Conservation (phyloP, 1,140 invertebrate genomes). For the Sipha flava region DNA sequence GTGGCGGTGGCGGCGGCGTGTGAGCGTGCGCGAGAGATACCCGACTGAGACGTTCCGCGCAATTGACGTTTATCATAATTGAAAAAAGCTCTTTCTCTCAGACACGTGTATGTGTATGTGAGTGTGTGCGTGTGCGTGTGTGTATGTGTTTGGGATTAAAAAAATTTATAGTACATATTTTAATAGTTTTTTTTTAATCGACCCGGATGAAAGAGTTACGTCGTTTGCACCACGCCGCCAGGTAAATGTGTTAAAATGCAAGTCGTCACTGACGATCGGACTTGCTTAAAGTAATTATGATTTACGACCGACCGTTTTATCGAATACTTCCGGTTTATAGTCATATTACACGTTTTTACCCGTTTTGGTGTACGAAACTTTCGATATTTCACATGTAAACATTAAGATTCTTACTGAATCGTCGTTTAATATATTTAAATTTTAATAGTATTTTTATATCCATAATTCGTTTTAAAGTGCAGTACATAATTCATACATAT, state of each 20-base stretch:
- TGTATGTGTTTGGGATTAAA: neutral
- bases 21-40: neutral
- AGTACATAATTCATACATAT: no score
- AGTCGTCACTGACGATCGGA: no score
- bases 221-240: neutral
- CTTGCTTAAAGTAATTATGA: no score
- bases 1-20: neutral
- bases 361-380: no score
- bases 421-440: no score
- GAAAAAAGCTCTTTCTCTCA: conserved; percentile 16
- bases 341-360: no score
- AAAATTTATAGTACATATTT: neutral
- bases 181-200: conserved; percentile 9
- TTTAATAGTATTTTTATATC: no score
- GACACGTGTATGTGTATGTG: neutral
- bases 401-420: no score
- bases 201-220: neutral
- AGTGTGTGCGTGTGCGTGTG: neutral
- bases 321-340: no score
- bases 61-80: conserved; percentile 29
- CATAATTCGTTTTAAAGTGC: no score
- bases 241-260: neutral
- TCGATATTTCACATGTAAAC: no score
- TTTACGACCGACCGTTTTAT: no score
- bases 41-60: conserved; percentile 18